A percentile compares a stretch with the other conserved stretches of the same genome.
phyloP scores from a whole-genome alignment of 1,140 invertebrate genomes.

The Andricus grossulariae region DNA sequence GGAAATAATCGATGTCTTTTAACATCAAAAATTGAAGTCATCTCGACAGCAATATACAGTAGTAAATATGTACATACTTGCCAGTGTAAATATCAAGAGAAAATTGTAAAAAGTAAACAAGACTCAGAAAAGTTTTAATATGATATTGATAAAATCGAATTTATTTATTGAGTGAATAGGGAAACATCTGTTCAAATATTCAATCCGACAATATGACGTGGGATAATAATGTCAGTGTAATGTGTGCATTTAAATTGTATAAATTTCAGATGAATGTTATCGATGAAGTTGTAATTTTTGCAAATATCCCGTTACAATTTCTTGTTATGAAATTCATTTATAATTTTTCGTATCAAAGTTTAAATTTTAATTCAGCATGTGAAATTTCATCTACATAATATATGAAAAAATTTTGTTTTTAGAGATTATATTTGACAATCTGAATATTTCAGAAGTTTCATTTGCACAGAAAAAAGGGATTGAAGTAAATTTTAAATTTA shows the following conservation, averaged over 20 bases:
- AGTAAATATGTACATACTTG: slow-evolving; percentile 5
- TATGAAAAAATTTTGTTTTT: neutral
- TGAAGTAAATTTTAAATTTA: too few species aligned
- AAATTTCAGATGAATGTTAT: neutral
- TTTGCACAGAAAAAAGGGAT: too few species aligned
- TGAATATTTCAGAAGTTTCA: too few species aligned
- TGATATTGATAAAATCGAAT: neutral
- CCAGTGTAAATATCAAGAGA: slow-evolving; percentile 2
- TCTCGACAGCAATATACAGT: neutral
- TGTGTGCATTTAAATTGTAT: neutral
- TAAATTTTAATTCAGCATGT: neutral
- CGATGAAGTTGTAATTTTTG: neutral
- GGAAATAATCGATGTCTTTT: too few species aligned
- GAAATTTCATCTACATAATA: neutral
- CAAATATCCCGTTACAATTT: neutral
- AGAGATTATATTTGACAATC: neutral
- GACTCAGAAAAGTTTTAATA: neutral
- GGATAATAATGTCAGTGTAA: too few species aligned
- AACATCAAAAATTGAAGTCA: neutral
- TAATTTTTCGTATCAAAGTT: neutral
- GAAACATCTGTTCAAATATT: neutral
- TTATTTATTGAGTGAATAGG: neutral
- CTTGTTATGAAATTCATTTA: neutral
- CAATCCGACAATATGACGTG: too few species aligned
- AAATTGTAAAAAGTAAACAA: slow-evolving; percentile 9